phyloP scores from a whole-genome alignment of 2,797 vertebrate species.

The Setipinna tenuifilis region DNA sequence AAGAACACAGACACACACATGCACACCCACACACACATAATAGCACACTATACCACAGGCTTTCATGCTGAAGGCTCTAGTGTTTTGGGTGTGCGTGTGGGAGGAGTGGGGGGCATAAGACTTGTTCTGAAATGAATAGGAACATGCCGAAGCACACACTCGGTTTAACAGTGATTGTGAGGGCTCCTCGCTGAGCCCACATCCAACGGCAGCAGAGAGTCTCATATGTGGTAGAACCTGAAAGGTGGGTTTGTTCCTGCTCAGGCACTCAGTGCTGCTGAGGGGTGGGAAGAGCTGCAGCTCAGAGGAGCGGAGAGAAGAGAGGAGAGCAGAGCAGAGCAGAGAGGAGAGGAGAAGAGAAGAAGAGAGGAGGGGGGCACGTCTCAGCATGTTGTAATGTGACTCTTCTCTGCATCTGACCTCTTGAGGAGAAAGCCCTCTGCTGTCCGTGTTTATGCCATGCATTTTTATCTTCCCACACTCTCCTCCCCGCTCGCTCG shows the following conservation, averaged over 20 bases:
- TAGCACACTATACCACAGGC: conserved; percentile 29
- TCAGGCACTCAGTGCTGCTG: conserved; percentile 10
- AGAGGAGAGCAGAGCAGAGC: conserved; percentile 35
- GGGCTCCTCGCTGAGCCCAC: background rate
- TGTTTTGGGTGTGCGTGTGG: background rate
- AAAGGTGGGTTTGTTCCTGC: conserved; percentile 55
- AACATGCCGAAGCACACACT: conserved; percentile 20
- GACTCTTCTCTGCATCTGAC: conserved; percentile 44
- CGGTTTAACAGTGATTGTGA: background rate
- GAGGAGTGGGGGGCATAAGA: background rate
- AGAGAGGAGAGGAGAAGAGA: background rate
- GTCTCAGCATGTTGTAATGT: conserved; percentile 52
- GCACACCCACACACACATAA: conserved; percentile 16
- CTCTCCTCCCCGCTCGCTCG: background rate
- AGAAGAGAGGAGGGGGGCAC: conserved; percentile 44
- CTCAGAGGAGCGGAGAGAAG: conserved; percentile 18
- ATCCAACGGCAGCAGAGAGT: conserved; percentile 26
- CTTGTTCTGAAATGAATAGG: conserved; percentile 20
- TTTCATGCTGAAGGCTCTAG: background rate
- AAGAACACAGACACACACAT: background rate
- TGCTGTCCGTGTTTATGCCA: conserved; percentile 42
- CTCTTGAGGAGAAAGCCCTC: conserved; percentile 45
- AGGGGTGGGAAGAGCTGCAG: conserved; percentile 16
- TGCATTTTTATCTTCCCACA: conserved; percentile 38
- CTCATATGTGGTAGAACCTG: conserved; percentile 53